Evolutionary conservation across 2,888 invertebrate species (phyloP), one percentile per base, ranked within the genome.

Genomic region (Mythimna ferrago): DNA sequence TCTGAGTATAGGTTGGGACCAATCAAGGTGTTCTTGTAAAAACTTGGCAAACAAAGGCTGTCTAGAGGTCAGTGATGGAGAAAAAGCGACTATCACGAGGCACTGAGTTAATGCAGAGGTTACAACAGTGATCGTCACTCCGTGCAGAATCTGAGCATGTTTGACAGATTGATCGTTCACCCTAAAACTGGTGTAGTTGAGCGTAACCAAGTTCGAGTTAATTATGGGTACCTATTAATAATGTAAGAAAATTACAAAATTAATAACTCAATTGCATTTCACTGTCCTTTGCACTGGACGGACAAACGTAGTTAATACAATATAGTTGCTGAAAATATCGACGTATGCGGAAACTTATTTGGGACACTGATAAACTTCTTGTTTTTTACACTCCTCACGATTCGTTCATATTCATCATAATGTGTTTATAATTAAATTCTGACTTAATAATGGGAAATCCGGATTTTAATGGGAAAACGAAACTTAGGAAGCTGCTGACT

Each of bases 161-260:
- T 79, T 78, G 72, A 76, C 58, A 69, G 85, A 82, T 82, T 88
- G 86, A 87, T 86, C 83, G 80, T 78, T 86, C 85, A 84, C 84
- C 82, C 78, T 71, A 57, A 76, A 76, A 63, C 71, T 73, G 67
- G 63, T 62, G 76, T 66, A 81, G 60, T 80, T 80, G 81, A 82
- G 82, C 86, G 83, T 81, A 80, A 66, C 84, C 64, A 48, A 67
- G 69, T 54, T 32, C 38, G 38, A 69, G 38, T 58, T 14, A 75
- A 60, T 60, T 38, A 21, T 0, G 48, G 6, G 16, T 48, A 48
- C 9, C 38, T 38, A 2, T 6, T 48, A 14, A 19, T 19, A 48
- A 48, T 48, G 11, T 48, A 19, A 48, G 16, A 5, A 48, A 16
- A 16, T 19, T 11, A n/a, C 6, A 38, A 57, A 32, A n/a, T 38